phyloP scores from a whole-genome alignment of 2,888 invertebrate genomes.

The Pristionchus japonicus region DNA sequence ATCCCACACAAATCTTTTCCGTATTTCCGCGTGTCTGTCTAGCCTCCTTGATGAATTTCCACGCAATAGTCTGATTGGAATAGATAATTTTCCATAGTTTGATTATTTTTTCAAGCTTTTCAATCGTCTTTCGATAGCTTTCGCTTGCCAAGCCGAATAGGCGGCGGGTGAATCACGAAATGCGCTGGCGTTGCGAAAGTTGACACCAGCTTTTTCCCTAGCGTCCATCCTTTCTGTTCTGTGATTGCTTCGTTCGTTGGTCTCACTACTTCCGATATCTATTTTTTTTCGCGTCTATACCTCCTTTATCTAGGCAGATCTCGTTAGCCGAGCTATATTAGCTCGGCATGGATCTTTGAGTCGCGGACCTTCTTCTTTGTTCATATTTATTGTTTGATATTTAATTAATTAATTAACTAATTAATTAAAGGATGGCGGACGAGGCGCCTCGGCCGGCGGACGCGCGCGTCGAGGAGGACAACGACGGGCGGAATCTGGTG shows the following conservation, averaged over 20 bases:
- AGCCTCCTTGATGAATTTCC: background rate
- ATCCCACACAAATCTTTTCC: background rate
- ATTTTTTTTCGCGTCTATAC: background rate
- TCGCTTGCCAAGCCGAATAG: background rate
- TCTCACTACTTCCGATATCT: no score
- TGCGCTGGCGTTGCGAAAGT: constrained; percentile 17
- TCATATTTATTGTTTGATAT: background rate
- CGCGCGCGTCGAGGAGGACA: constrained; percentile 46
- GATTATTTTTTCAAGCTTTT: background rate
- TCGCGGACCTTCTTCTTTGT: background rate
- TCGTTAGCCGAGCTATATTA: background rate
- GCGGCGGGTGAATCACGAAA: background rate
- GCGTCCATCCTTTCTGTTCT: no score
- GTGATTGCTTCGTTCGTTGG: no score
- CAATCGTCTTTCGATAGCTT: background rate
- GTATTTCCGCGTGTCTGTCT: background rate
- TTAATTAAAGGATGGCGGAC: constrained; percentile 25
- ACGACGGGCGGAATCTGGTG: constrained; percentile 66
- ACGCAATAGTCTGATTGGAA: background rate
- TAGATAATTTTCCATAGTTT: background rate
- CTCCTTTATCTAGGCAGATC: background rate
- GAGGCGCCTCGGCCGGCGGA: constrained; percentile 44
- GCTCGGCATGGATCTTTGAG: background rate
- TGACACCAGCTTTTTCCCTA: background rate
- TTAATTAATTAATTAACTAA: background rate